These are phyloP conservation scores for Hippocampus kuda DNA, from an alignment of 2,797 vertebrate species.

Conservation along the genomic window DNA sequence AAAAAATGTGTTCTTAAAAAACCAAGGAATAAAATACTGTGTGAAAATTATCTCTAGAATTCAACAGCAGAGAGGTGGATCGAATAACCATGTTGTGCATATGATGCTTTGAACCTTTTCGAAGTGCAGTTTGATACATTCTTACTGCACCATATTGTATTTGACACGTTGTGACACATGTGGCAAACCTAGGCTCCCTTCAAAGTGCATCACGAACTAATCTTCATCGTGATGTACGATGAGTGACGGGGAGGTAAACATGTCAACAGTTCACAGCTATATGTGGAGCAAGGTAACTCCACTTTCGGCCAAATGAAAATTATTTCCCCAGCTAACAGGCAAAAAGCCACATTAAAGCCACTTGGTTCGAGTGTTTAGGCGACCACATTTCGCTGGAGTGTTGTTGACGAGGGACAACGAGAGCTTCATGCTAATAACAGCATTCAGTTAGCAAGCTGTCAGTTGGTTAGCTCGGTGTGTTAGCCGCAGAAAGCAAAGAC, in stretches of 20 bases:
- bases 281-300: not conserved
- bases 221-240: not conserved
- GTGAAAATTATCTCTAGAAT: not conserved
- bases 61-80: not conserved
- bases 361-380: not conserved
- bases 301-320: not conserved
- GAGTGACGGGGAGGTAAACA: not conserved
- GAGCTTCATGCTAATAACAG: not conserved
- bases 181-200: not conserved
- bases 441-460: conserved; percentile 44
- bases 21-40: not conserved
- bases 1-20: not conserved
- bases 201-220: not conserved
- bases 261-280: not conserved
- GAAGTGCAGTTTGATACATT: not conserved
- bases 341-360: not conserved
- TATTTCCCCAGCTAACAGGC: not conserved
- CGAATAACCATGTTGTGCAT: not conserved
- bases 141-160: not conserved
- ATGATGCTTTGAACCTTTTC: not conserved
- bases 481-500: conserved; percentile 31
- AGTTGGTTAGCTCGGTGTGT: conserved; percentile 44
- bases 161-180: not conserved
- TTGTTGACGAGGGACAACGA: not conserved
- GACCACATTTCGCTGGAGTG: not conserved